Evolutionary conservation across 2,797 vertebrate genomes (phyloP).

Genomic region (Eremophila alpestris): DNA sequence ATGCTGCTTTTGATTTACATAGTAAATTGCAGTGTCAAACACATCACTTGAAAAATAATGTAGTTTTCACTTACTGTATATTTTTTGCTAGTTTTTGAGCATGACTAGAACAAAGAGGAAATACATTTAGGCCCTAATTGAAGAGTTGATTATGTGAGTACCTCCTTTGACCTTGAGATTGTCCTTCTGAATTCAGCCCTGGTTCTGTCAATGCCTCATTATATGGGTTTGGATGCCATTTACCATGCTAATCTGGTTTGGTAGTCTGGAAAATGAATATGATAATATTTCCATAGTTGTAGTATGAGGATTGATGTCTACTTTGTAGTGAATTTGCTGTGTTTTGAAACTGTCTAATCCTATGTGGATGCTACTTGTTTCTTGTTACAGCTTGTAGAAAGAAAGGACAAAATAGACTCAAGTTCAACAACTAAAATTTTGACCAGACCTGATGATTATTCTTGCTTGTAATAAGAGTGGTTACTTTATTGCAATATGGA

Average conservation of each 20-base stretch:
- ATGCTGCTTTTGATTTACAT: not conserved
- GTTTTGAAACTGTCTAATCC: not conserved
- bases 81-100: slow-evolving; percentile 25
- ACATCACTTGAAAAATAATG: not conserved
- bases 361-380: not conserved
- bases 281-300: not conserved
- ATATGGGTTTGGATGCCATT: not conserved
- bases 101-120: slow-evolving; percentile 13
- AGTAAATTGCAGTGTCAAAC: slow-evolving; percentile 7
- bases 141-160: slow-evolving; percentile 31
- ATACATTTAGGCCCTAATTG: slow-evolving; percentile 1
- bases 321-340: not conserved
- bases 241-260: not conserved
- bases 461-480: not conserved
- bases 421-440: not conserved
- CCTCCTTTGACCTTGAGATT: not conserved
- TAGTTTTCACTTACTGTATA: slow-evolving; percentile 8
- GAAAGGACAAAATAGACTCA: not conserved
- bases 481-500: not conserved
- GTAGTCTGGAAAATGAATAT: not conserved
- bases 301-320: not conserved
- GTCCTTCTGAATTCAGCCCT: not conserved
- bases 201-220: not conserved
- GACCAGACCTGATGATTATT: not conserved
- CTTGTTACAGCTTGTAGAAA: not conserved